Evolutionary conservation across 2,888 invertebrate species (phyloP).

Genomic region (Parelbella ahira): DNA sequence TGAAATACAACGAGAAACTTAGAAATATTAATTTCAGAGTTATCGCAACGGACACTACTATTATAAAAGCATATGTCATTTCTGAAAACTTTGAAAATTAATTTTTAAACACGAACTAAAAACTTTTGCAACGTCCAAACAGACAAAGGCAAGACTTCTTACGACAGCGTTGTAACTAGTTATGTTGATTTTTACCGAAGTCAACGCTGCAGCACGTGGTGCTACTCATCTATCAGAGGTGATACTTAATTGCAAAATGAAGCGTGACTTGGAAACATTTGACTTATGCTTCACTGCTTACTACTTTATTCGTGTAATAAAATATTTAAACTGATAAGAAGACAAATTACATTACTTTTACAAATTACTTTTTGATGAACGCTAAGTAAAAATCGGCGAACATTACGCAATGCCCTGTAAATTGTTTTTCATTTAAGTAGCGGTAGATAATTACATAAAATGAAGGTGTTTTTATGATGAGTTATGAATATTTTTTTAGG

Average conservation of each 20-base stretch:
- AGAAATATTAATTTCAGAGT: slow-evolving; percentile 64
- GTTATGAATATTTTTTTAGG: too few relatives aligned
- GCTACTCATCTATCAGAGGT: slow-evolving; percentile 15
- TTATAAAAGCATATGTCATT: slow-evolving; percentile 50
- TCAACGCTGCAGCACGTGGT: slow-evolving; percentile 17
- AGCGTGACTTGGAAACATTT: slow-evolving; percentile 3
- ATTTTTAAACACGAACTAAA: background rate
- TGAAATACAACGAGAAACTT: slow-evolving; percentile 65
- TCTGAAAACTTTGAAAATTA: too few relatives aligned
- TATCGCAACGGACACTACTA: slow-evolving; percentile 66
- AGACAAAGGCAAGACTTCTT: slow-evolving; percentile 14
- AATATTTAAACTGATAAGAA: too few relatives aligned
- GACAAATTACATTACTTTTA: too few relatives aligned
- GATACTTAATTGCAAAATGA: background rate
- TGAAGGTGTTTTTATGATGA: too few relatives aligned
- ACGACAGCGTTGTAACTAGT: slow-evolving; percentile 22
- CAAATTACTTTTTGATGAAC: too few relatives aligned
- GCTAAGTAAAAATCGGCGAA: too few relatives aligned
- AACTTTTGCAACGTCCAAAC: background rate
- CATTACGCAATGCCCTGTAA: too few relatives aligned
- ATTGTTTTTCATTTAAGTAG: too few relatives aligned
- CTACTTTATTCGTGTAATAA: too few relatives aligned
- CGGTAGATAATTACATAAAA: too few relatives aligned
- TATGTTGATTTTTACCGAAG: slow-evolving; percentile 26
- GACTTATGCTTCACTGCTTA: too few relatives aligned